Evolutionary conservation across 2,797 vertebrate genomes (phyloP).

Genomic region (Tinamus major): DNA sequence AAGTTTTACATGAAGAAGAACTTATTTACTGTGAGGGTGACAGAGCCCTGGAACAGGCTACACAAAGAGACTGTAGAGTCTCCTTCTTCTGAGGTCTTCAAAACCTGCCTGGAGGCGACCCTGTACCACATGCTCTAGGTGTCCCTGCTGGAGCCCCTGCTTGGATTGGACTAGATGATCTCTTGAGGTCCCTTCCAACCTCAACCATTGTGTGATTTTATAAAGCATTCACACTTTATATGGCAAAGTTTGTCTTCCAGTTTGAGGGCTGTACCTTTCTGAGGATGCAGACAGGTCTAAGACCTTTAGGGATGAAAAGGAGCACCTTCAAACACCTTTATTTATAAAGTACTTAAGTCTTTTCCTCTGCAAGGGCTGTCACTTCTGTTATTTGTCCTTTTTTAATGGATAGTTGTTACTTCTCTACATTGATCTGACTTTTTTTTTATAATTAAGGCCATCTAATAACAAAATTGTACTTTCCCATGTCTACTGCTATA

Average conservation of each 20-base stretch:
- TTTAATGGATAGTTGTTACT: constrained; percentile 32
- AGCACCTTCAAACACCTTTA: constrained; percentile 63
- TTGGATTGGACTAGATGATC: too few species aligned
- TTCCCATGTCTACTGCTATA: constrained; percentile 66
- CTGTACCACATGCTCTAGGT: too few species aligned
- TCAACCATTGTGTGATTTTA: neutral
- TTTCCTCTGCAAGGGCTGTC: constrained; percentile 57
- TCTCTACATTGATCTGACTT: constrained; percentile 40
- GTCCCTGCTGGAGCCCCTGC: too few species aligned
- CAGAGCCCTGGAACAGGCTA: too few species aligned
- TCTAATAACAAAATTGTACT: constrained; percentile 66
- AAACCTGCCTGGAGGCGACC: too few species aligned
- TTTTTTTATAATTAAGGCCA: constrained; percentile 66
- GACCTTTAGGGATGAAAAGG: constrained; percentile 41
- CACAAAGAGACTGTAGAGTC: too few species aligned
- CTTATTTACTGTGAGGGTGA: too few species aligned
- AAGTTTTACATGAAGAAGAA: too few species aligned
- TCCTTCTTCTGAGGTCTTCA: too few species aligned
- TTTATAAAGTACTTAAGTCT: constrained; percentile 70
- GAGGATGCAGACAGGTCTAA: neutral
- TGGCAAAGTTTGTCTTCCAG: neutral
- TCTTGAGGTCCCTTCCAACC: too few species aligned
- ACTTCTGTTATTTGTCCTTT: constrained; percentile 38
- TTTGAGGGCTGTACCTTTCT: neutral
- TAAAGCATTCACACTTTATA: neutral